Evolutionary conservation across 1,140 invertebrate genomes (phyloP).

Genomic region (Cherax destructor): DNA sequence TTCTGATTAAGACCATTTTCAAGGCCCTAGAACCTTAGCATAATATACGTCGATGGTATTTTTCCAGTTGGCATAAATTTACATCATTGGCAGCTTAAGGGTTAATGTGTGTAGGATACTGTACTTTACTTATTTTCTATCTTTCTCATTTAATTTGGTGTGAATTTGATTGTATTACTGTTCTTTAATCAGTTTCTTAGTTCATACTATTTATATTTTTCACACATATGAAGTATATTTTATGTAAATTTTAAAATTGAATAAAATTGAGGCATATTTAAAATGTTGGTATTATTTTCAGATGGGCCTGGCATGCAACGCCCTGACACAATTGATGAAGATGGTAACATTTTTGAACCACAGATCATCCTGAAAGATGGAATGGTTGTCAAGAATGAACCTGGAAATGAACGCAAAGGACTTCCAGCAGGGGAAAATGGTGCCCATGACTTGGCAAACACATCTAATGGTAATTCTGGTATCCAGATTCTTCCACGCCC

Average conservation of each 20-base stretch:
- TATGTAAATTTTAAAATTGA: background rate
- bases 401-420: conserved; percentile 26
- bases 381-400: conserved; percentile 70
- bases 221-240: background rate
- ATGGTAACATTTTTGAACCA: conserved; percentile 71
- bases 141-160: background rate
- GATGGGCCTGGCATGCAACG: conserved; percentile 71
- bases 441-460: conserved; percentile 34
- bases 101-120: background rate
- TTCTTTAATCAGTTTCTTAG: background rate
- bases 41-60: no score
- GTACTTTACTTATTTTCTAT: background rate
- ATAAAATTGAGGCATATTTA: background rate
- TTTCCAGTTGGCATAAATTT: no score
- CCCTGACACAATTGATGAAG: conserved; percentile 71
- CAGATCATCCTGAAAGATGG: conserved; percentile 71
- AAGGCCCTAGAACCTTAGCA: no score
- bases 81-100: background rate
- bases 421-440: conserved; percentile 3
- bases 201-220: background rate
- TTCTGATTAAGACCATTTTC: no score
- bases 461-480: conserved; percentile 35
- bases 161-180: background rate
- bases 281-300: conserved; percentile 15
- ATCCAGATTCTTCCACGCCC: conserved; percentile 57